Conservation (phyloP, 2,888 invertebrate genomes). For the Brachyopa scutellaris region DNA sequence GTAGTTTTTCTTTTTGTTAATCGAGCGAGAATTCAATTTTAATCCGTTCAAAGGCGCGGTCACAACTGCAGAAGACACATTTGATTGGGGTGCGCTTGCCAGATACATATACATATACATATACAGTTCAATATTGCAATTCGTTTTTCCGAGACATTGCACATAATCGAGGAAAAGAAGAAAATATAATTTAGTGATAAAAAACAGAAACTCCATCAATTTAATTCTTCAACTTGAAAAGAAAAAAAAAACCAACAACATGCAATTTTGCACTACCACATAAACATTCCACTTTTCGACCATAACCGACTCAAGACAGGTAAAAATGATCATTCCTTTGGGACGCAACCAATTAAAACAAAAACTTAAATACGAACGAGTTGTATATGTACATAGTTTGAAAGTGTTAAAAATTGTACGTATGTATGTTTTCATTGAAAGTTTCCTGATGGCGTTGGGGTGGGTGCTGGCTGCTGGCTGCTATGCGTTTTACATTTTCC, state of each 20-base stretch:
- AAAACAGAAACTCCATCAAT: background rate
- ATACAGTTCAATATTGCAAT: background rate
- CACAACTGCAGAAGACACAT: conserved; percentile 24
- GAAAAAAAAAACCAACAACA: background rate
- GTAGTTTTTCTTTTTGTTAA: conserved; percentile 33
- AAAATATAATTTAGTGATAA: conserved; percentile 17
- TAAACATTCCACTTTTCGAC: conserved; percentile 6
- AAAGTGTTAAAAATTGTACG: conserved; percentile 19
- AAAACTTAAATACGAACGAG: conserved; percentile 20
- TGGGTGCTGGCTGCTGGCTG: conserved; percentile 91
- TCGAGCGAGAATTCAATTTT: conserved; percentile 41
- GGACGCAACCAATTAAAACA: conserved; percentile 9
- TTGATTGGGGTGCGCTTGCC: conserved; percentile 15
- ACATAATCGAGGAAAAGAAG: background rate
- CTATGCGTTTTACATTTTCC: conserved; percentile 97
- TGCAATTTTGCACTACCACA: background rate
- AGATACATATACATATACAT: too few relatives aligned
- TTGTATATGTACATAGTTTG: conserved; percentile 12
- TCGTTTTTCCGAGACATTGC: background rate
- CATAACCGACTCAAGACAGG: conserved; percentile 8
- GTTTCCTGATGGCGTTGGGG: conserved; percentile 95
- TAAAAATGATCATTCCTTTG: conserved; percentile 24
- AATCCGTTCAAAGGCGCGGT: conserved; percentile 20
- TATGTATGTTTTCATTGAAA: conserved; percentile 83
- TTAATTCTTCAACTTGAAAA: background rate